These are phyloP conservation scores for Gasterosteus aculeatus DNA, from an alignment of 2,113 vertebrate species.

Conservation along the genomic window DNA sequence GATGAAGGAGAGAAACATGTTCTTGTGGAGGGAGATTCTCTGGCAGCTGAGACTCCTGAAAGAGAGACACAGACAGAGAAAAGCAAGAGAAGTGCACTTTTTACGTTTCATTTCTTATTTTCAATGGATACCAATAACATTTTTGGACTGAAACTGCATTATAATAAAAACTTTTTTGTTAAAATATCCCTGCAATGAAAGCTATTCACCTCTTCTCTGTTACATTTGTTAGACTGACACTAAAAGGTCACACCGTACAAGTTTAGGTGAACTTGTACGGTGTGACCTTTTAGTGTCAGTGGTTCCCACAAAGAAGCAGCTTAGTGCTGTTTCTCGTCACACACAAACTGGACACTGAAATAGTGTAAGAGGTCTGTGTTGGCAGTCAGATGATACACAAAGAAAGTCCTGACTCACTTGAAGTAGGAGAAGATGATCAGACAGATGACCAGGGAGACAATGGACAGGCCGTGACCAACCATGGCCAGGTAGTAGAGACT, in stretches of 20 bases:
- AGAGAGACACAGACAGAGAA: not conserved
- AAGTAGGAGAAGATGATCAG: slow-evolving; percentile 85
- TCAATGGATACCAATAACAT: not conserved
- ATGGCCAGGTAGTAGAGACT: slow-evolving; percentile 80
- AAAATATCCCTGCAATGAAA: not conserved
- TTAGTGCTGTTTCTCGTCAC: not conserved
- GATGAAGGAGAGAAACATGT: slow-evolving; percentile 84
- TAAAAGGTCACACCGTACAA: not conserved
- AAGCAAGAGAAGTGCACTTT: not conserved
- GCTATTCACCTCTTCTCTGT: not conserved
- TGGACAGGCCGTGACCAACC: slow-evolving; percentile 80
- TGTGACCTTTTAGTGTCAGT: too few species aligned
- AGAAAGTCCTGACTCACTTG: slow-evolving; percentile 76
- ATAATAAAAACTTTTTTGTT: not conserved
- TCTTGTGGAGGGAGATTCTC: slow-evolving; percentile 85
- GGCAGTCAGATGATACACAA: not conserved
- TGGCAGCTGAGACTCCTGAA: slow-evolving; percentile 84
- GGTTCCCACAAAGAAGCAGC: not conserved
- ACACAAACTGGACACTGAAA: not conserved
- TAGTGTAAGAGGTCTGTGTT: not conserved
- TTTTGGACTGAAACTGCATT: not conserved
- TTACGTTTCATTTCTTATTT: not conserved
- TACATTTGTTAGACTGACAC: not conserved
- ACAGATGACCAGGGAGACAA: slow-evolving; percentile 80
- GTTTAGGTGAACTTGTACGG: too few species aligned